Evolutionary conservation across 2,113 vertebrate genomes (phyloP).

Genomic region (Lycocorax pyrrhopterus): DNA sequence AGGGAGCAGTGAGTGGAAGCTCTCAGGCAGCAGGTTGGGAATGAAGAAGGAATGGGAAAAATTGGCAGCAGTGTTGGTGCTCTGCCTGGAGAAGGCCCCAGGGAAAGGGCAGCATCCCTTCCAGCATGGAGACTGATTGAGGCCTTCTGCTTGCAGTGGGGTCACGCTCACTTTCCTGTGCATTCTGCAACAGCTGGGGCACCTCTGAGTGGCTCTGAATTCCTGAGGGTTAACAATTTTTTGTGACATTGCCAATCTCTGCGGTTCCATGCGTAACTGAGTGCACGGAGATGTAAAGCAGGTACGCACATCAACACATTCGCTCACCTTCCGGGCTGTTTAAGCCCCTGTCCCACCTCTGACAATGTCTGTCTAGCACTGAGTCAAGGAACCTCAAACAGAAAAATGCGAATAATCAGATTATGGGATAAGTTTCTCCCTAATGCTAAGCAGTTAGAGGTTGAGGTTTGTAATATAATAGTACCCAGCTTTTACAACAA

Average conservation of each 20-base stretch:
- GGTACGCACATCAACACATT: neutral
- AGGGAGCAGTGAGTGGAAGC: neutral
- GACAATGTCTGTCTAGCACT: neutral
- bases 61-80: neutral
- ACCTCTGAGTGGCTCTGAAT: neutral
- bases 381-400: neutral
- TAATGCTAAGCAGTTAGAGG: neutral
- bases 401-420: neutral
- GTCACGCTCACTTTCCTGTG: accelerated
- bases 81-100: neutral
- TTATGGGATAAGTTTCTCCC: neutral
- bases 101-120: neutral
- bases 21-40: neutral
- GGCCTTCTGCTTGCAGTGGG: neutral
- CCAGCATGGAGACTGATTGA: neutral
- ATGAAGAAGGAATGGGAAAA: neutral
- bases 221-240: neutral
- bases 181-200: neutral
- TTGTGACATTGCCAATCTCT: neutral
- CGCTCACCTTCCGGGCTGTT: neutral
- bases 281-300: neutral
- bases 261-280: neutral
- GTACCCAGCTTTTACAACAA: neutral
- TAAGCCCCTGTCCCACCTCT: neutral
- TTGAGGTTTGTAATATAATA: neutral